phyloP scores from a whole-genome alignment of 2,113 vertebrate species.

The Suricata suricatta region DNA sequence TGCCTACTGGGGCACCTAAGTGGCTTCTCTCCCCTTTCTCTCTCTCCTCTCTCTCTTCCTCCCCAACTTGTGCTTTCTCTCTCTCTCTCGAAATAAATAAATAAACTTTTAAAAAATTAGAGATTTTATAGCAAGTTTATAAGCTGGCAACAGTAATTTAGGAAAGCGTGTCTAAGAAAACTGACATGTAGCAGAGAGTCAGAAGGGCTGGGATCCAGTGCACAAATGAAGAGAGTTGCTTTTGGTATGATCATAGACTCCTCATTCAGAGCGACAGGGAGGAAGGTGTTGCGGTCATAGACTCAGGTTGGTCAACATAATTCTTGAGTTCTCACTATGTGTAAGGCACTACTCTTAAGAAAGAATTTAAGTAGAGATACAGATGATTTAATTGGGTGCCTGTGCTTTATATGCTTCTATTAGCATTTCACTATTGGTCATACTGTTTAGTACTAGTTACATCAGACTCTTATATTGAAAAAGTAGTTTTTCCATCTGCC shows the following conservation, averaged over 20 bases:
- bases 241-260: neutral
- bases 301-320: neutral
- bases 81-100: no score
- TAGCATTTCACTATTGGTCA: neutral
- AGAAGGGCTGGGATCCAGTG: neutral
- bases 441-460: neutral
- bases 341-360: neutral
- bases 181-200: neutral
- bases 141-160: neutral
- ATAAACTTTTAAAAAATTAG: no score
- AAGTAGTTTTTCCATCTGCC: neutral
- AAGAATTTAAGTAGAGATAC: neutral
- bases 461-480: neutral
- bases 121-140: neutral
- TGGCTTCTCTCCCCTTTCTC: no score
- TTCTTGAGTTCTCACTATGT: neutral
- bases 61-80: no score
- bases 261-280: neutral
- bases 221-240: neutral
- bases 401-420: neutral
- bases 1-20: neutral
- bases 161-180: neutral
- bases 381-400: neutral
- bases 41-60: no score
- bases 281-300: neutral